A percentile compares a stretch with the other conserved stretches of the same genome.
phyloP scores from a whole-genome alignment of 2,113 vertebrate genomes.

The Aegypius monachus region DNA sequence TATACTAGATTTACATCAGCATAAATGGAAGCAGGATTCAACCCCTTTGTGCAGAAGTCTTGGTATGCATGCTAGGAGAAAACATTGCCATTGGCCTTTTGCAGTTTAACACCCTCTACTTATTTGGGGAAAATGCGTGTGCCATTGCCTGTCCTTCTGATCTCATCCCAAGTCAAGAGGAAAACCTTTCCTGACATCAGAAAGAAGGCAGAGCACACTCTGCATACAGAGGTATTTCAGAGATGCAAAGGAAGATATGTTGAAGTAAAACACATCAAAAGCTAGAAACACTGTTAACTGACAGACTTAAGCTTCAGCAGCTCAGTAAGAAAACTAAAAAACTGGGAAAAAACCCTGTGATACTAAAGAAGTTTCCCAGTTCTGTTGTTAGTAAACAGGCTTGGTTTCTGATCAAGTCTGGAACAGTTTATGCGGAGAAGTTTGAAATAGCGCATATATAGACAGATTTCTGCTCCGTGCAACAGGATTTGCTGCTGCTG shows the following conservation, averaged over 20 bases:
- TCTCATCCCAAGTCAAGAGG: not conserved
- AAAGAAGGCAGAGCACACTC: not conserved
- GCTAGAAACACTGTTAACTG: not conserved
- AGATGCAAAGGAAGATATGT: not conserved
- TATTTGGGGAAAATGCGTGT: not conserved
- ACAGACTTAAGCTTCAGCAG: not conserved
- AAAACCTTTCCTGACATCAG: not conserved
- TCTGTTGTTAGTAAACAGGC: not conserved
- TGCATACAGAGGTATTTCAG: not conserved
- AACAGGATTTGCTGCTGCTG: slow-evolving; percentile 43
- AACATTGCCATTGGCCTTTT: not conserved
- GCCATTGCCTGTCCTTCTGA: not conserved
- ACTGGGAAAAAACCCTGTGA: accelerated
- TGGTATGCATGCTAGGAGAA: not conserved
- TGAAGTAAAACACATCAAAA: not conserved
- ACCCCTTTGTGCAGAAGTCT: not conserved
- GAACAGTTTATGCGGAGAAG: not conserved
- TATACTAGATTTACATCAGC: not conserved
- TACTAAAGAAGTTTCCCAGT: not conserved
- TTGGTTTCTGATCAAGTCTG: not conserved
- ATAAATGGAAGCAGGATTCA: not conserved
- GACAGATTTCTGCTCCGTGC: not conserved
- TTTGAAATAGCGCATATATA: not conserved
- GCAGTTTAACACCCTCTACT: not conserved
- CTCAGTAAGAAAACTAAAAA: not conserved